Evolutionary conservation across 1,140 invertebrate genomes (phyloP).

Genomic region (Archivesica marissinica): DNA sequence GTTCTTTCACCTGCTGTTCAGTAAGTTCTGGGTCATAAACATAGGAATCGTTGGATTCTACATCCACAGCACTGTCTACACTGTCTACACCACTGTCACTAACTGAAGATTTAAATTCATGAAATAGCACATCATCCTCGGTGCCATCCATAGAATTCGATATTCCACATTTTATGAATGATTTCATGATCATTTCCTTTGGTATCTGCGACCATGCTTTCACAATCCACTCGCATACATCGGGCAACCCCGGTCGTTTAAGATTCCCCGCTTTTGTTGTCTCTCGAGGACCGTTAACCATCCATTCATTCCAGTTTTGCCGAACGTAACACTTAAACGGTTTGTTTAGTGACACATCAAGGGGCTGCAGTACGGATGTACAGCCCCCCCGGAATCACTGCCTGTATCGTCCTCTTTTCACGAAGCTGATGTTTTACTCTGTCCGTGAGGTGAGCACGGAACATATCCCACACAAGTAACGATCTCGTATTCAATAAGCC

Average conservation of each 20-base stretch:
- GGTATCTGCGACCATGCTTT: background rate
- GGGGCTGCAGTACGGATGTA: background rate
- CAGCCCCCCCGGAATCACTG: background rate
- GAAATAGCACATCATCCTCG: slow-evolving; percentile 7
- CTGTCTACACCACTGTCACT: too few species aligned
- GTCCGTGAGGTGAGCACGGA: background rate
- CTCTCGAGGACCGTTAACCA: background rate
- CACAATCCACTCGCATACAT: background rate
- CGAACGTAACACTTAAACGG: background rate
- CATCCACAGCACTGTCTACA: too few species aligned
- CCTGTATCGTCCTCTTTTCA: background rate
- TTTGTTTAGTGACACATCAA: background rate
- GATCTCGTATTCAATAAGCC: background rate
- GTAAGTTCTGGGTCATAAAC: too few species aligned
- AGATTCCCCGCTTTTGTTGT: background rate
- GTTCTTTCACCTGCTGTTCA: too few species aligned
- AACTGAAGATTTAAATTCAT: too few species aligned
- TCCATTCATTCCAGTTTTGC: background rate
- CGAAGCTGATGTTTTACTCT: too few species aligned
- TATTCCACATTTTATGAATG: background rate
- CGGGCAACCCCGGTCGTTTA: background rate
- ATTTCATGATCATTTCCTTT: background rate
- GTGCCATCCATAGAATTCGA: background rate
- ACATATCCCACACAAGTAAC: background rate
- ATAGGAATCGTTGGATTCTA: too few species aligned